Evolutionary conservation across 2,888 invertebrate species (phyloP), one percentile per base, ranked within the genome.

Genomic region (Cybosia mesomella): DNA sequence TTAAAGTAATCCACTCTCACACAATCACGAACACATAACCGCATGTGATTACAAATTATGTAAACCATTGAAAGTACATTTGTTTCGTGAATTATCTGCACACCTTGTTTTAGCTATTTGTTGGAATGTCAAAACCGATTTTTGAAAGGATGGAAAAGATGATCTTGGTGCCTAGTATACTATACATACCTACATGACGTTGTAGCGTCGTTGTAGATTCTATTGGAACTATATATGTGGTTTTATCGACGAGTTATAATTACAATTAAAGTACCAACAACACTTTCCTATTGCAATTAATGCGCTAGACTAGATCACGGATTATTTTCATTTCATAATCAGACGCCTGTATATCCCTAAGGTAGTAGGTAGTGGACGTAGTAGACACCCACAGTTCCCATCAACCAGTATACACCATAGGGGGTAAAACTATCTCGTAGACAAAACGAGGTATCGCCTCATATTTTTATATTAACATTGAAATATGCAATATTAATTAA

Each of bases 1-100:
- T 82, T 71, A 59, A 58, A 80, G n/a, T n/a, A n/a, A n/a, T 72
- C 71, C 58, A 82, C 76, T 85, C 84, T 85, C 82, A n/a, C n/a
- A n/a, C n/a, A n/a, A n/a, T n/a, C n/a, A n/a, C n/a, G n/a, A n/a
- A n/a, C n/a, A n/a, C 81, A 83, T 83, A 76, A 81, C 74, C 70
- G 68, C 59, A 13, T 58, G 21, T 71, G 59, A 58, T 59, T 64
- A 64, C 57, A 68, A 66, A 21, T 62, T 67, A 67, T 32, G 43
- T 63, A 62, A 67, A 34, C 54, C 28, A 21, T 53, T 53, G 8
- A 60, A 22, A 58, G 53, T 53, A 58, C 10, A 10, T 59, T 34
- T n/a, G 13, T 10, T 58, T 32, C 28, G 18, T 55, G 22, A 55
- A 21, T 24, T 21, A 32, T 18, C 32, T 32, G 58, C 3, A 58